Evolutionary conservation across 1,140 invertebrate species (phyloP).

Genomic region (Drosophila pseudoananassae): DNA sequence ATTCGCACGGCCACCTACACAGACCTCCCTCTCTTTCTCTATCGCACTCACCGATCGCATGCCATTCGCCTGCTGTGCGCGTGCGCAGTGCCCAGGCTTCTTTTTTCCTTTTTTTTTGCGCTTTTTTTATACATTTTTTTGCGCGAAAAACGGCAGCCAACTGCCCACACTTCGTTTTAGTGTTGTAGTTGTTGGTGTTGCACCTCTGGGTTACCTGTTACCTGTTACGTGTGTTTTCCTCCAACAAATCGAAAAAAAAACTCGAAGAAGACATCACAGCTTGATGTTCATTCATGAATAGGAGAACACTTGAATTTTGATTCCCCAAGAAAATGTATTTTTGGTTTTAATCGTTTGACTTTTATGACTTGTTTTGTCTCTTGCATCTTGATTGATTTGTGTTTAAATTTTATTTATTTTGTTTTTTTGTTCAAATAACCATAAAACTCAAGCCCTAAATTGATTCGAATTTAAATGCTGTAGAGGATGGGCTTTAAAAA

Average conservation of each 20-base stretch:
- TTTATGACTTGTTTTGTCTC: slow-evolving; percentile 13
- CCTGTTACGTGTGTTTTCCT: slow-evolving; percentile 1
- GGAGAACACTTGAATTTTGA: slow-evolving; percentile 1
- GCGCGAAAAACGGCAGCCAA: slow-evolving; percentile 76
- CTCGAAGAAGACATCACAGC: slow-evolving; percentile 5
- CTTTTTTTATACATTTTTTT: slow-evolving; percentile 28
- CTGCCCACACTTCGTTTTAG: slow-evolving; percentile 77
- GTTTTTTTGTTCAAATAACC: background rate
- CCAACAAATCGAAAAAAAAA: background rate
- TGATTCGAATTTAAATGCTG: slow-evolving; percentile 12
- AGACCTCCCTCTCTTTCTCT: background rate
- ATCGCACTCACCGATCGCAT: slow-evolving; percentile 33
- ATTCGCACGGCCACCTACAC: background rate
- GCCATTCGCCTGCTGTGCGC: slow-evolving; percentile 71
- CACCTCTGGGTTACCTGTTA: slow-evolving; percentile 9
- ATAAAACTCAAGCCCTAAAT: slow-evolving; percentile 9
- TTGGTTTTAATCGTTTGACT: slow-evolving; percentile 10
- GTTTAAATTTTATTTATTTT: slow-evolving; percentile 1
- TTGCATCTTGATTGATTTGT: slow-evolving; percentile 32
- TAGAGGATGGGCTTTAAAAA: too few relatives aligned
- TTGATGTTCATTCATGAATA: slow-evolving; percentile 41
- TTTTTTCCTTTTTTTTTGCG: slow-evolving; percentile 21
- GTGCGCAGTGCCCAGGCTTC: slow-evolving; percentile 53
- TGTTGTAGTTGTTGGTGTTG: slow-evolving; percentile 32
- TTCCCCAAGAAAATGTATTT: slow-evolving; percentile 1